Conservation (phyloP, 2,888 invertebrate genomes). For the Tipula lateralis region DNA sequence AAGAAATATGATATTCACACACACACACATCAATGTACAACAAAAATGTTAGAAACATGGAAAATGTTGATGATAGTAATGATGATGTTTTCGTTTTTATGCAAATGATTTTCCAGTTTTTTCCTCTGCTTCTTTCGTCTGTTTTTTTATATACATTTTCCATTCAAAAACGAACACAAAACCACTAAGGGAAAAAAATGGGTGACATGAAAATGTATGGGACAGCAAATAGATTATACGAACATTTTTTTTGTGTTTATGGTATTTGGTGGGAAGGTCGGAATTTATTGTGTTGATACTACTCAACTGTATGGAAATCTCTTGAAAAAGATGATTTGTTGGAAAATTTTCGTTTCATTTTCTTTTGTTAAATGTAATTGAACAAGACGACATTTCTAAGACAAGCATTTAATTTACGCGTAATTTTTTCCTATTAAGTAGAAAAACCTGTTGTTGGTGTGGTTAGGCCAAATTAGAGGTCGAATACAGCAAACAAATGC, state of each 20-base stretch:
- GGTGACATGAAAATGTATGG: neutral
- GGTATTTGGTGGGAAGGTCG: neutral
- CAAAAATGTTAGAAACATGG: neutral
- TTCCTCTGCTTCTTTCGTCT: neutral
- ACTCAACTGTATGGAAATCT: neutral
- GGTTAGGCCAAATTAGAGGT: neutral
- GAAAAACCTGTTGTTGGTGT: neutral
- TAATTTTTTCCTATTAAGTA: neutral
- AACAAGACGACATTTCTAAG: neutral
- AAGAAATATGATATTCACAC: neutral
- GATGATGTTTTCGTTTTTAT: neutral
- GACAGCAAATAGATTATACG: neutral
- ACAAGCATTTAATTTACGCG: neutral
- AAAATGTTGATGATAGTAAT: conserved; percentile 2
- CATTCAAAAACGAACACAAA: neutral
- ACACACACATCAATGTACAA: neutral
- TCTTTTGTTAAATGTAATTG: neutral
- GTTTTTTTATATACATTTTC: neutral
- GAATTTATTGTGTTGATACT: neutral
- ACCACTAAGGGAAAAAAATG: neutral
- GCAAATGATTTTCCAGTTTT: neutral
- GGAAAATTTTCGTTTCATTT: neutral
- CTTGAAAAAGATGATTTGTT: neutral
- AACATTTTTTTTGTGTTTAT: neutral
- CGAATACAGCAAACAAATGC: neutral